Base-by-base conservation (phyloP, 2,113 vertebrate species). In the Ammodytes dubius region DNA sequence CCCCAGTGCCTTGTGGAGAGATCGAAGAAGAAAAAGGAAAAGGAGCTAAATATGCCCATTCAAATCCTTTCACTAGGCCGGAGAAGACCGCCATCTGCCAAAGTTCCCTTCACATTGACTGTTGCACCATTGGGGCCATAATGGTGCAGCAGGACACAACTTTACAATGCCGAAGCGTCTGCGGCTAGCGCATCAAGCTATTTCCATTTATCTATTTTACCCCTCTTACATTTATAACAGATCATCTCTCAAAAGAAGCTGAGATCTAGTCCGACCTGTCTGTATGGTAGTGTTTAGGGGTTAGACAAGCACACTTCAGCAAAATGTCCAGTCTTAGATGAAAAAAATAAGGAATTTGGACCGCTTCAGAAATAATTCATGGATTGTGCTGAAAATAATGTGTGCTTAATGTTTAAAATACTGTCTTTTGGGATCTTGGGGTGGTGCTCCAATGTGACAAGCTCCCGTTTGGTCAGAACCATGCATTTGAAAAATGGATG, bases 11-110 rank as follows among this genome's bases (percentile, higher is more conserved):
- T 91, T 85, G 89, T 75, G 91, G 92, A 94, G 93, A 93, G 94
- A 94, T 92, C 89, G 92, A 95, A 92, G 89, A 90, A 82, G 85
- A 91, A 84, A 92, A 92, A 82, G 87, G 86, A 72, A 71, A 27
- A 70, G 80, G 85, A 88, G 68, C 59, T 87, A 85, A 87, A 87
- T 87, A 90, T 83, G 85, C 85, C 86, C 82, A 93, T 58, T 88
- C 88, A 86, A 90, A 86, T 89, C 93, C 81, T 87, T 92, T 88
- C 79, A 54, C 72, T 37, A 67, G 46, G 27, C 27, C 27, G 27
- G 87, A 93, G 83, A 79, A 58, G 89, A 49, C 73, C 87, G 60
- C 82, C 69, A 90, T 91, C 88, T 83, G 90, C 82, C 90, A 84
- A 85, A 85, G 70, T 71, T 49, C 57, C 83, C 61, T 43, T 50